Conservation (phyloP, 2,888 invertebrate species). For the Thera britannica region DNA sequence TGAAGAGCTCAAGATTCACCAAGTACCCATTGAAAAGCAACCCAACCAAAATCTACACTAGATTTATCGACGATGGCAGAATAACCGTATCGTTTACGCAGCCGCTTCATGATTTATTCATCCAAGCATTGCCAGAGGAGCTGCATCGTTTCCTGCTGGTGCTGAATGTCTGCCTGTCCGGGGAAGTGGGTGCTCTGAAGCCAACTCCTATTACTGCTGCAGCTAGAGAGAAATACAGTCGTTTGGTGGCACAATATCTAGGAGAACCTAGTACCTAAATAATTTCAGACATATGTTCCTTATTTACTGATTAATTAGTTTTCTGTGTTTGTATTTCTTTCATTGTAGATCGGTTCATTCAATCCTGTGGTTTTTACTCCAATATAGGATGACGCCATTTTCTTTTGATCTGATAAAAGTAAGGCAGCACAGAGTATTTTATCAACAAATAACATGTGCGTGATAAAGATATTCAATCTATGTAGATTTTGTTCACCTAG, state of each 20-base stretch:
- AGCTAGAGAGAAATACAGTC: conserved; percentile 22
- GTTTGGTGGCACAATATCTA: background rate
- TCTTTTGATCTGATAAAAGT: too few species aligned
- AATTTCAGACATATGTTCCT: too few species aligned
- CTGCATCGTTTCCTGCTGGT: conserved; percentile 17
- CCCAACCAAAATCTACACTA: conserved; percentile 25
- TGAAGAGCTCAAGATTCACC: conserved; percentile 22
- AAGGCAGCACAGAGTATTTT: too few species aligned
- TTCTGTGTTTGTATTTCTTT: too few species aligned
- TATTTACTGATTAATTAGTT: too few species aligned
- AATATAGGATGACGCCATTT: too few species aligned
- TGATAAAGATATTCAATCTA: too few species aligned
- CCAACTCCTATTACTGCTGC: background rate
- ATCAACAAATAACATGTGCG: too few species aligned
- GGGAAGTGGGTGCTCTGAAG: conserved; percentile 14
- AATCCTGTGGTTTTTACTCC: too few species aligned
- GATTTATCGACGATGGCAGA: conserved; percentile 24
- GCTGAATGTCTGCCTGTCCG: conserved; percentile 21
- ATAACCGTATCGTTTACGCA: conserved; percentile 28
- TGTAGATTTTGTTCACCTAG: too few species aligned
- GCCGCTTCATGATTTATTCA: conserved; percentile 26
- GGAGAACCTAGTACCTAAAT: background rate
- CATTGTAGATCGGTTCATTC: too few species aligned
- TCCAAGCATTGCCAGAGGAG: conserved; percentile 12
- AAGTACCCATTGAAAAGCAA: conserved; percentile 25